Evolutionary conservation across 2,113 vertebrate genomes (phyloP).

Genomic region (Orcinus orca): DNA sequence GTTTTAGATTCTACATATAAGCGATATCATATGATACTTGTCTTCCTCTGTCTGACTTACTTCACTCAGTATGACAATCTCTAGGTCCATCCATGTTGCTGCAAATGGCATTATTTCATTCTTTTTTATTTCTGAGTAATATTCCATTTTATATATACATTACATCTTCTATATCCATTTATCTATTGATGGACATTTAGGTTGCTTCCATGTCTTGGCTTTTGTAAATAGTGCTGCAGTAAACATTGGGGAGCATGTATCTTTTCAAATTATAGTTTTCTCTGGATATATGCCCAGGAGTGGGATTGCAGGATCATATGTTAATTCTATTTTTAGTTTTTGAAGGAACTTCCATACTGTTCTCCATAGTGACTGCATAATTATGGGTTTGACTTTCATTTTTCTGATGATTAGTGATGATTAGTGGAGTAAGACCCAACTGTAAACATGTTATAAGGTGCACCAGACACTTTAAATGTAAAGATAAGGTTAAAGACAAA

Average conservation of each 20-base stretch:
- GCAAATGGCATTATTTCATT: background rate
- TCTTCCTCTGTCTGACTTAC: too few species aligned
- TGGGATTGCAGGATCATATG: background rate
- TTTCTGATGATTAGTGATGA: background rate
- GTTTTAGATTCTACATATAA: too few species aligned
- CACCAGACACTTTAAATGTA: background rate
- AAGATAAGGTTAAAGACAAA: background rate
- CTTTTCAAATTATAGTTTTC: background rate
- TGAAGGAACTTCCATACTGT: background rate
- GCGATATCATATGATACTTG: too few species aligned
- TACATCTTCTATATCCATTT: background rate
- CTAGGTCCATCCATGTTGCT: background rate
- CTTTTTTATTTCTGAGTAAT: background rate
- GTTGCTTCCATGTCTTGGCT: background rate
- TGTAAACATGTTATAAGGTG: background rate
- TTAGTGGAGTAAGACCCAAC: background rate
- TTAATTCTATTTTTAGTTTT: background rate
- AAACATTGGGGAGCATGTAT: background rate
- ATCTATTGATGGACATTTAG: background rate
- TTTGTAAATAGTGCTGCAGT: background rate
- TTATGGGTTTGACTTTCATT: background rate
- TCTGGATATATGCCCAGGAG: background rate
- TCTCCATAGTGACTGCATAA: background rate
- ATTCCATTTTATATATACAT: accelerated
- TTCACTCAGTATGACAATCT: background rate